phyloP scores from a whole-genome alignment of 2,797 vertebrate species.

The Sandelia bainsii region DNA sequence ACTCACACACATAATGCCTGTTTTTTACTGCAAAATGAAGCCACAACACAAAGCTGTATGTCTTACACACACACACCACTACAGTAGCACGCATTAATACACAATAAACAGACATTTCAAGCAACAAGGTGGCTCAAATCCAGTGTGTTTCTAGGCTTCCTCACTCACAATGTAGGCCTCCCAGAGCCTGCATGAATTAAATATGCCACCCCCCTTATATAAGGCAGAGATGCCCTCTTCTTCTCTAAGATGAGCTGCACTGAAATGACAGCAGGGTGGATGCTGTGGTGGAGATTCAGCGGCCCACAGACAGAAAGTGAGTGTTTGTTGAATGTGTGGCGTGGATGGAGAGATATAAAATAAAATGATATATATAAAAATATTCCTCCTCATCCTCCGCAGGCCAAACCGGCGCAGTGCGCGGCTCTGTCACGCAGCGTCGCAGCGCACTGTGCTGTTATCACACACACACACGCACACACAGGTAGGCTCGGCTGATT shows the following conservation, averaged over 20 bases:
- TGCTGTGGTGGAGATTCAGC: slow-evolving; percentile 43
- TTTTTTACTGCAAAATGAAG: slow-evolving; percentile 21
- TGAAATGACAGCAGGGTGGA: slow-evolving; percentile 34
- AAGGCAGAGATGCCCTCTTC: slow-evolving; percentile 47
- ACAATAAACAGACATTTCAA: slow-evolving; percentile 3
- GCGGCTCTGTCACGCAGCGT: slow-evolving; percentile 63
- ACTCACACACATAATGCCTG: neutral
- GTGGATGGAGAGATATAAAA: too few relatives aligned
- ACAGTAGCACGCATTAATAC: neutral
- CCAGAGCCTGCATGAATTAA: slow-evolving; percentile 67
- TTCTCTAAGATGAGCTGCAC: slow-evolving; percentile 1
- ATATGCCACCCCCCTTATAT: slow-evolving; percentile 67
- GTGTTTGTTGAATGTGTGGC: slow-evolving; percentile 41
- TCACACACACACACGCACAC: slow-evolving; percentile 28
- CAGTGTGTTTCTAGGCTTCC: slow-evolving; percentile 31
- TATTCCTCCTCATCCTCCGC: too few relatives aligned
- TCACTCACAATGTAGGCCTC: slow-evolving; percentile 48
- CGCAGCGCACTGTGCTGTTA: slow-evolving; percentile 70
- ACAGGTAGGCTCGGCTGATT: slow-evolving; percentile 49
- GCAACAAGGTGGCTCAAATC: slow-evolving; percentile 51
- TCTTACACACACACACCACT: slow-evolving; percentile 6
- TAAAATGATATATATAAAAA: too few relatives aligned
- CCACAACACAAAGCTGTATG: neutral
- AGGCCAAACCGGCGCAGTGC: slow-evolving; percentile 38
- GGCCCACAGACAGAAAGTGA: neutral